Percentiles rank a stretch among this genome's conserved stretches.
Conservation (phyloP, 2,888 invertebrate species). For the Brachypalpus laphriformis region DNA sequence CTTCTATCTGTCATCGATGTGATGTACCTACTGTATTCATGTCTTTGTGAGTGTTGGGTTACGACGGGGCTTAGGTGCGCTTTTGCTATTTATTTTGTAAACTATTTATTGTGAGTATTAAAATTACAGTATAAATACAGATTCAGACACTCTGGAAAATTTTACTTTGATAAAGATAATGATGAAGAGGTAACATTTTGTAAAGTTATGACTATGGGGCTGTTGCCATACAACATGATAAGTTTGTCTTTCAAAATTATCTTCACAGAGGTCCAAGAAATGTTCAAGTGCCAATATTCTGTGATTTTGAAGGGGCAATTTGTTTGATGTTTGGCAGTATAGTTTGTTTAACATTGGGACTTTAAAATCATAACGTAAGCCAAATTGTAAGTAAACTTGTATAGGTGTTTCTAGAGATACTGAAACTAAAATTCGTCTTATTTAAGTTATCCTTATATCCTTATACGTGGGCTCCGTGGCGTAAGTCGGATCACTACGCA, state of each 20-base stretch:
- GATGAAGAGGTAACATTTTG: neutral
- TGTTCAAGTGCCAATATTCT: neutral
- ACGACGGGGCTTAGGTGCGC: neutral
- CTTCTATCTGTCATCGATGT: slow-evolving; percentile 27
- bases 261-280: neutral
- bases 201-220: neutral
- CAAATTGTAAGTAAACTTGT: too few species aligned
- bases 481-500: too few species aligned
- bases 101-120: slow-evolving; percentile 10
- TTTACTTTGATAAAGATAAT: neutral
- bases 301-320: neutral
- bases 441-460: too few species aligned
- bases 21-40: slow-evolving; percentile 11
- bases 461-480: too few species aligned
- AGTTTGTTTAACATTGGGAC: too few species aligned
- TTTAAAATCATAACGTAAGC: too few species aligned
- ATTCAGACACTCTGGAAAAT: neutral
- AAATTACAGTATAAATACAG: slow-evolving; percentile 1
- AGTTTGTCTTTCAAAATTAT: neutral
- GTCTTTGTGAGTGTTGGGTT: neutral
- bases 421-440: too few species aligned
- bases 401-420: too few species aligned
- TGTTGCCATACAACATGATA: neutral
- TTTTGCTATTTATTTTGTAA: neutral
- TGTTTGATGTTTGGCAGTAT: too few species aligned